Evolutionary conservation across 2,113 vertebrate genomes (phyloP).

Genomic region (Megaceryle maxima): DNA sequence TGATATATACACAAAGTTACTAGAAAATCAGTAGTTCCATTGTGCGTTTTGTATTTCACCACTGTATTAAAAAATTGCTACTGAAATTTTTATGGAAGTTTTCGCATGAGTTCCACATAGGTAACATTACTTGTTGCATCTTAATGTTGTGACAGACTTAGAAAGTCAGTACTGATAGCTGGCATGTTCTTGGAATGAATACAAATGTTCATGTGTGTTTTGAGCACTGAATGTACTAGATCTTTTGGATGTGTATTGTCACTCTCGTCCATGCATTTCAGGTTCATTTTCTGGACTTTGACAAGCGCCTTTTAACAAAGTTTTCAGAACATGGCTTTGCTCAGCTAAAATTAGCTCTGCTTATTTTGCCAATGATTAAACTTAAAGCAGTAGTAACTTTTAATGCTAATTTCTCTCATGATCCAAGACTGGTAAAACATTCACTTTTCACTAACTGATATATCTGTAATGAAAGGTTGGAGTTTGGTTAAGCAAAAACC

Average conservation of each 20-base stretch:
- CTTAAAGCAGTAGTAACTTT: conserved; percentile 1
- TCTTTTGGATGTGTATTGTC: neutral
- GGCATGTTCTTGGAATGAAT: conserved; percentile 3
- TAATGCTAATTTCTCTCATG: conserved; percentile 1
- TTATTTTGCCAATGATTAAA: conserved; percentile 53
- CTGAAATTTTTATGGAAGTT: neutral
- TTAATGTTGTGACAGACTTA: neutral
- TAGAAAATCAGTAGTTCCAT: neutral
- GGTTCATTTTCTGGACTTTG: neutral
- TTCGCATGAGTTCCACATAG: neutral
- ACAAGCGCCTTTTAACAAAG: conserved; percentile 31
- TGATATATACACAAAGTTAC: neutral
- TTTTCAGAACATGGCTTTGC: conserved; percentile 26
- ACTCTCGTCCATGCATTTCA: neutral
- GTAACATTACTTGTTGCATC: neutral
- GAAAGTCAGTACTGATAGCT: neutral
- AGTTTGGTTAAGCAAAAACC: conserved; percentile 18
- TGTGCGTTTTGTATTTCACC: neutral
- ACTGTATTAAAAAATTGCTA: neutral
- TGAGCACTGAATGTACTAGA: neutral
- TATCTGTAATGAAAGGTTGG: neutral
- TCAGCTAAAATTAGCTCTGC: neutral
- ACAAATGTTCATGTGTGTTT: neutral
- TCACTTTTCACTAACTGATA: neutral
- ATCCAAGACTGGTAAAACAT: conserved; percentile 24